Percentiles rank a stretch among this genome's conserved stretches.
These are phyloP conservation scores for Labrus mixtus DNA, from an alignment of 2,113 vertebrate species.

Conservation along the genomic window DNA sequence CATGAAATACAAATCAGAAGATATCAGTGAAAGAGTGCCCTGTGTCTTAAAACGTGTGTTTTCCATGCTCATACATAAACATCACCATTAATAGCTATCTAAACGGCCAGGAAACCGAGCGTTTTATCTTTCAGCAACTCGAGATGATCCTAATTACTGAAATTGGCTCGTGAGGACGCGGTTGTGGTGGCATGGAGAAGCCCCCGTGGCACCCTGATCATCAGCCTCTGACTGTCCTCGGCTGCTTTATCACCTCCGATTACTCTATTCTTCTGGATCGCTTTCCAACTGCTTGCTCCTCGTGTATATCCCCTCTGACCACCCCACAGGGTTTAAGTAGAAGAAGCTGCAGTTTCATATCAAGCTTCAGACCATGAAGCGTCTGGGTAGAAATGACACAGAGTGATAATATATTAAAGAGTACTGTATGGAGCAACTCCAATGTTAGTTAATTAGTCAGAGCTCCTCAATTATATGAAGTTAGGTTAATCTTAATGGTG, in stretches of 20 bases:
- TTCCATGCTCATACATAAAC: slow-evolving; percentile 23
- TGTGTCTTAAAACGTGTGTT: neutral
- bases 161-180: slow-evolving; percentile 65
- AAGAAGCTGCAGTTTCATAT: too few relatives aligned
- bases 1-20: too few relatives aligned
- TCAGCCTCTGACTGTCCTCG: slow-evolving; percentile 47
- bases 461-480: slow-evolving; percentile 19
- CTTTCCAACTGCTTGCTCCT: slow-evolving; percentile 52
- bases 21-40: too few relatives aligned
- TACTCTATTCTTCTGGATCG: slow-evolving; percentile 53
- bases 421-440: slow-evolving; percentile 23
- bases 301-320: neutral
- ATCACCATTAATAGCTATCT: slow-evolving; percentile 5
- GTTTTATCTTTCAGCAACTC: slow-evolving; percentile 64
- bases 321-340: slow-evolving; percentile 40
- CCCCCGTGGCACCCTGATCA: slow-evolving; percentile 50
- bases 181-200: slow-evolving; percentile 43
- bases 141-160: slow-evolving; percentile 72
- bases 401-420: slow-evolving; percentile 26
- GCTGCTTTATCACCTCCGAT: slow-evolving; percentile 56
- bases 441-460: too few relatives aligned
- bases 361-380: neutral
- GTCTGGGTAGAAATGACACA: neutral
- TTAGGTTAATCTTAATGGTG: neutral
- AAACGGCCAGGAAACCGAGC: slow-evolving; percentile 51